phyloP scores from a whole-genome alignment of 2,797 vertebrate genomes.

The Erithacus rubecula region DNA sequence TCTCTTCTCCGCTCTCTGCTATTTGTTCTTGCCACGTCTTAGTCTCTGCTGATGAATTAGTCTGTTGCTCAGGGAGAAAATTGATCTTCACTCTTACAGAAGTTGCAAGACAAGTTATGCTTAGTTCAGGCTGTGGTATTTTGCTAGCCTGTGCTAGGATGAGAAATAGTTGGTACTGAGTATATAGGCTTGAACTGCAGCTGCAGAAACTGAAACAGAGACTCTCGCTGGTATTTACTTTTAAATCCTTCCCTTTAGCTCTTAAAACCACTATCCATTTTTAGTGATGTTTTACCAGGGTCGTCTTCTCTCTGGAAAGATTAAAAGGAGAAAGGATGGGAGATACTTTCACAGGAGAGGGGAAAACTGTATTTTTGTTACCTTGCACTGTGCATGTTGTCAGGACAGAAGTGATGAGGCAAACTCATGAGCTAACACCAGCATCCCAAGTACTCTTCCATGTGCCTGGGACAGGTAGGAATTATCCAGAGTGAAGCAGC shows the following conservation, averaged over 20 bases:
- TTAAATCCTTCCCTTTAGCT: background rate
- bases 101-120: slow-evolving; percentile 34
- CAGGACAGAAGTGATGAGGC: background rate
- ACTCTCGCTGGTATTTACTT: background rate
- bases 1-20: background rate
- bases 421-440: background rate
- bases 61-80: slow-evolving; percentile 47
- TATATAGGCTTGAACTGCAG: background rate
- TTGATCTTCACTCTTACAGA: slow-evolving; percentile 28
- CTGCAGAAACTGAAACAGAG: background rate
- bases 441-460: background rate
- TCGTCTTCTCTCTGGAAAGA: background rate
- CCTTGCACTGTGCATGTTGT: background rate
- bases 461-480: background rate
- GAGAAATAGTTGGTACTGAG: background rate
- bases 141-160: background rate
- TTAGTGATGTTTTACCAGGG: background rate
- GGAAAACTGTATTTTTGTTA: background rate
- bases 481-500: background rate
- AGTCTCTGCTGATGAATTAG: slow-evolving; percentile 49
- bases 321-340: background rate
- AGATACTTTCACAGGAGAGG: background rate
- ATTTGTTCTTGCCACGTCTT: slow-evolving; percentile 36
- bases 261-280: background rate
- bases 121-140: slow-evolving; percentile 13